Base-by-base conservation (phyloP, 2,113 vertebrate species). In the Elanus axillaris region DNA sequence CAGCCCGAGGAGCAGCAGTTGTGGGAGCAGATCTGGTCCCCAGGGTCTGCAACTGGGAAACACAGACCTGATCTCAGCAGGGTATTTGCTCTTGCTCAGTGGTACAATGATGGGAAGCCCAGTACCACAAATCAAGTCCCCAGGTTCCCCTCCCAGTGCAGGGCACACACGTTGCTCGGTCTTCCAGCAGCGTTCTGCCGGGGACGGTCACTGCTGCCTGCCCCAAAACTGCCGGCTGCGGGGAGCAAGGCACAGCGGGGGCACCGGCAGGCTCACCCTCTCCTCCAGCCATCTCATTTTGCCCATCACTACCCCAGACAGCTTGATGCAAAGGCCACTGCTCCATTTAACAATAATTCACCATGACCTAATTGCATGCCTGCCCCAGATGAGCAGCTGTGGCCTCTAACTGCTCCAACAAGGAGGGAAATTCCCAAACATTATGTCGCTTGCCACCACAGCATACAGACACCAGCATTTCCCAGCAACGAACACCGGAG, bases 1-100 rank as follows among this genome's bases (percentile, higher is more conserved):
- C 48, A 31, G 40, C 19, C 21, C 0, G 0, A 71, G 32, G 69
- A n/a, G 36, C 5, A 0, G 48, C 3, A 3, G 71, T 29, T 26
- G 47, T 3, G 52, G 38, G 56, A 48, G 36, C 53, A 48, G 66
- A 20, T 31, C 19, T 16, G 6, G 34, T 16, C 42, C 59, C 22
- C 0, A 1, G 42, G 22, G 14, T 60, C 40, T n/a, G 47, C 52
- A 60, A 1, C 9, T 18, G 50, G 43, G 50, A 86, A 13, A 20
- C 0, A 3, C 22, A 4, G 27, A 19, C 34, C 40, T 6, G 1
- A 16, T 5, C 48, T 13, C 7, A 27, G 34, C 3, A 1, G 38
- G 27, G 7, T 38, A 6, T 34, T 60, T 42, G 5, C 27, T 58
- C 25, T 56, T 29, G 27, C 64, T 62, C 53, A 19, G 59, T 3